These are phyloP conservation scores for Spilosoma lubricipeda DNA, from an alignment of 2,888 invertebrate genomes.

Conservation along the genomic window DNA sequence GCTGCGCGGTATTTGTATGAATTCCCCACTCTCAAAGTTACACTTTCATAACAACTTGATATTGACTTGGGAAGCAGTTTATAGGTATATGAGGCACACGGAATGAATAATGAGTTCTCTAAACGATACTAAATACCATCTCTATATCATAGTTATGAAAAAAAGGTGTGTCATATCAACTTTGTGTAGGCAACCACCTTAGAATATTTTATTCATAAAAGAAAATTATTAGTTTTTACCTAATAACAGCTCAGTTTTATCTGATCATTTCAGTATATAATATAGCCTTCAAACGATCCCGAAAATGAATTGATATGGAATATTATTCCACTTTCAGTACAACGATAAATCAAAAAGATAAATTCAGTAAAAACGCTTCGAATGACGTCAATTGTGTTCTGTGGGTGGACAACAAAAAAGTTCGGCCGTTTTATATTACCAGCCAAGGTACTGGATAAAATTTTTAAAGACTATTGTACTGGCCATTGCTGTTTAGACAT, in stretches of 20 bases:
- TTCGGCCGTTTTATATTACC: neutral
- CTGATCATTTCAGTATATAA: neutral
- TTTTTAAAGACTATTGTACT: neutral
- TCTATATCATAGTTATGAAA: neutral
- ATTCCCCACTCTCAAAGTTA: neutral
- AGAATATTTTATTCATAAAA: neutral
- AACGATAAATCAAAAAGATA: constrained; percentile 1
- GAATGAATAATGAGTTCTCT: neutral
- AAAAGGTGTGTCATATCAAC: neutral
- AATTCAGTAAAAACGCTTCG: constrained; percentile 1
- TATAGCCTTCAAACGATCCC: neutral
- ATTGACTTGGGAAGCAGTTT: neutral
- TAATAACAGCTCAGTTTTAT: neutral
- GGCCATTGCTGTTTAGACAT: neutral
- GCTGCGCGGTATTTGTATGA: neutral
- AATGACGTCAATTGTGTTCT: neutral
- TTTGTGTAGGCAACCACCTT: neutral
- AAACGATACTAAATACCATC: neutral
- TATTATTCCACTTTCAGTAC: neutral
- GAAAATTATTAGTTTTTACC: neutral
- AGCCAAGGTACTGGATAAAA: neutral
- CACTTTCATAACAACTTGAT: neutral
- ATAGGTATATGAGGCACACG: neutral
- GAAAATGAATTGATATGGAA: neutral
- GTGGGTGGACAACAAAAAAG: neutral